These are phyloP conservation scores for Orthosia cruda DNA, from an alignment of 2,888 invertebrate genomes.

Conservation along the genomic window DNA sequence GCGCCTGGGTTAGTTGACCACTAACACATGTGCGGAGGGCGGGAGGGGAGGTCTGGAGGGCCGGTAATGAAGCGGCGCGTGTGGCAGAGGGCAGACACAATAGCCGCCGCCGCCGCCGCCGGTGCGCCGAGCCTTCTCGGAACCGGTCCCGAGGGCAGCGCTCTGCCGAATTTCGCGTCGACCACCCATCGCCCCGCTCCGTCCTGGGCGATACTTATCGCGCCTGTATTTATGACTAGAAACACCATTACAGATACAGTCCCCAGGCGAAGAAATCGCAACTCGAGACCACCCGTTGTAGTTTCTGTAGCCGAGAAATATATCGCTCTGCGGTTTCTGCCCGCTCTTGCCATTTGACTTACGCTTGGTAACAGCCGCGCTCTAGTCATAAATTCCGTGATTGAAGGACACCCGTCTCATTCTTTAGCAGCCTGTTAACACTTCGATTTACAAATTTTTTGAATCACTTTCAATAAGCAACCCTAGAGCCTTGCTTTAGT, in stretches of 20 bases:
- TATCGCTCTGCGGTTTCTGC: slow-evolving; percentile 70
- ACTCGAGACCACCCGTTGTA: slow-evolving; percentile 82
- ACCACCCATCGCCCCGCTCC: slow-evolving; percentile 87
- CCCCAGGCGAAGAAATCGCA: slow-evolving; percentile 79
- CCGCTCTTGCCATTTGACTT: slow-evolving; percentile 51
- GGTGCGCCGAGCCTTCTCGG: slow-evolving; percentile 84
- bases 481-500: slow-evolving; percentile 58
- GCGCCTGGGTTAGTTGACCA: slow-evolving; percentile 76
- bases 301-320: slow-evolving; percentile 74
- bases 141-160: slow-evolving; percentile 88
- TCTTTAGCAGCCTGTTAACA: slow-evolving; percentile 68
- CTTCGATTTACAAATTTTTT: slow-evolving; percentile 67
- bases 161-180: slow-evolving; percentile 90
- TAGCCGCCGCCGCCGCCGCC: slow-evolving; percentile 84
- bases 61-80: slow-evolving; percentile 86
- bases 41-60: slow-evolving; percentile 71
- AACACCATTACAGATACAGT: slow-evolving; percentile 82
- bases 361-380: slow-evolving; percentile 47
- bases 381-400: slow-evolving; percentile 58
- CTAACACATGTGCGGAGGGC: slow-evolving; percentile 62
- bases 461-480: slow-evolving; percentile 63
- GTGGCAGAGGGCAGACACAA: slow-evolving; percentile 89
- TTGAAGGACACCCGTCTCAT: slow-evolving; percentile 67
- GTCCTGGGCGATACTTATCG: slow-evolving; percentile 86
- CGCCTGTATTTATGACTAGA: slow-evolving; percentile 89